Evolutionary conservation across 2,888 invertebrate species (phyloP).

Genomic region (Parapristionchus giblindavisi): DNA sequence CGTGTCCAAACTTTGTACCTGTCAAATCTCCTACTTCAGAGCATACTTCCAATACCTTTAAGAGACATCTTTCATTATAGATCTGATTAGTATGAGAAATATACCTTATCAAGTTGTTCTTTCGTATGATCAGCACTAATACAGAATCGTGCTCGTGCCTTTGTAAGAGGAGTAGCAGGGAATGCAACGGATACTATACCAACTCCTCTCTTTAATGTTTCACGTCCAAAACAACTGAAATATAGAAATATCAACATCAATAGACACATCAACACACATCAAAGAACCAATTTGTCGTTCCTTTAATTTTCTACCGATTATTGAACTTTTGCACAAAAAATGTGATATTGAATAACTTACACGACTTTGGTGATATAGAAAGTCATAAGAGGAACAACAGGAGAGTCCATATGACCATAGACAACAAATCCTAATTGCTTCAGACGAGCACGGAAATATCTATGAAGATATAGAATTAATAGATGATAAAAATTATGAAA

Average conservation of each 20-base stretch:
- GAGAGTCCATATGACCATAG: conserved; percentile 91
- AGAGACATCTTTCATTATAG: not conserved
- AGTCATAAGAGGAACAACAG: conserved; percentile 83
- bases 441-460: conserved; percentile 71
- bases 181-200: conserved; percentile 96
- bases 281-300: not conserved
- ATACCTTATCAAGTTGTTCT: conserved; percentile 60
- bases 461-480: not conserved
- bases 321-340: not conserved
- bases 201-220: conserved; percentile 82
- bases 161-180: conserved; percentile 93
- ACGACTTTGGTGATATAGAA: conserved; percentile 61
- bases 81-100: not conserved
- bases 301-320: not conserved
- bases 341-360: conserved; percentile 41
- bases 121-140: conserved; percentile 76
- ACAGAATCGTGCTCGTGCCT: conserved; percentile 87
- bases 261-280: not conserved
- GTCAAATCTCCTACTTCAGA: conserved; percentile 37
- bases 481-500: not conserved
- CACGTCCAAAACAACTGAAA: conserved; percentile 84
- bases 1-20: conserved; percentile 24
- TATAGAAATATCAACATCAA: conserved; percentile 1
- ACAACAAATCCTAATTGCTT: conserved; percentile 88
- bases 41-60: conserved; percentile 18